Evolutionary conservation across 2,888 invertebrate genomes (phyloP), one percentile per base, ranked within the genome.

Genomic region (Tachystola acroxantha): DNA sequence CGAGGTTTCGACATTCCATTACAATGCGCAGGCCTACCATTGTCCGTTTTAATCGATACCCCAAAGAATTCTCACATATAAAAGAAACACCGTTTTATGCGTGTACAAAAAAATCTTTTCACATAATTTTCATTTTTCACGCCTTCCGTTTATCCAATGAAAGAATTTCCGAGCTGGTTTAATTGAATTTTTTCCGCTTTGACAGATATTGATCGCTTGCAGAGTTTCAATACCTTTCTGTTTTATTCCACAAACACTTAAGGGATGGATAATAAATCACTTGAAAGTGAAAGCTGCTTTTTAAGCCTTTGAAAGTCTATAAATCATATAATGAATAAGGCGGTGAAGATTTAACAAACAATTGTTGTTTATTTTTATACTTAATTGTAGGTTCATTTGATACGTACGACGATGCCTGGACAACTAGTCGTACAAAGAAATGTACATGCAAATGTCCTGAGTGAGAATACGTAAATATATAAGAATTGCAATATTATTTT

Each of bases 171-270:
- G 53, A 57, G 55, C 56, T 59, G 60, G 70, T 75, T 79, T 79
- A 80, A 81, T 80, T 81, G 78, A 76, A 57, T 72, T 76, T 79
- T 68, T 77, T 72, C 61, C 60, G 50, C 70, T 71, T 74, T 74
- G 78, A 75, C 76, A 73, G 78, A 69, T 79, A 82, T 81, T 80
- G 80, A 81, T 81, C 70, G 73, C 58, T 53, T 37, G 28, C 53
- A 59, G 63, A 60, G 56, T 65, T 75, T 74, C 70, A 75, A 77
- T 74, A 70, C 68, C 66, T 71, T 65, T 66, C 68, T 76, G 75
- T 80, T 77, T 76, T 64, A 73, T 71, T 73, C 65, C 51, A 62
- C 66, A 72, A 75, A 75, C 72, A 79, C 72, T 74, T 71, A 63
- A 45, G 55, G 54, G 50, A 57, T 45, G 58, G 61, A 66, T 77